Base-by-base conservation (phyloP, 1,140 invertebrate genomes). In the Sminthurinus signatus region DNA sequence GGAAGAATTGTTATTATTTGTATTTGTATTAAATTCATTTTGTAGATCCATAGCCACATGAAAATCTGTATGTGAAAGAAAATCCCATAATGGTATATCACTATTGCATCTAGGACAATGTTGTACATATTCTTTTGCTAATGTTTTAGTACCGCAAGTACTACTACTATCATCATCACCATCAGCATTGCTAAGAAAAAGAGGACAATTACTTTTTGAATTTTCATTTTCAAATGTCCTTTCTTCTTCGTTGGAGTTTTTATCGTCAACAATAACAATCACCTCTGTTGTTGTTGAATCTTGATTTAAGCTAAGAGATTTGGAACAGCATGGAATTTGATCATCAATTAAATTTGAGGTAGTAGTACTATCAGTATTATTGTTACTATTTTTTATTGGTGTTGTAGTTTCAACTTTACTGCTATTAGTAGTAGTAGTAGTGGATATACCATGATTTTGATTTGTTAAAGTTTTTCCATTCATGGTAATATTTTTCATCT, bases 11-110 rank as follows among this genome's bases (percentile, higher is more conserved):
- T 10, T 21, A 48, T n/a, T 25, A 21, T 5, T 10, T 8, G 44
- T 5, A n/a, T 21, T 21, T 21, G 5, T 8, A 28, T 29, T 29
- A 28, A 28, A 52, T 52, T 28, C 23, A 8, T 52, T n/a, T 48
- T 64, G 66, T 15, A 71, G 42, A 39, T 71, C 70, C 39, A 56
- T 63, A 0, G 70, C 70, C 43, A 67, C 59, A 39, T 71, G 70
- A 42, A 44, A 71, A 36, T 71, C 70, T 61, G 32, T 67, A 28
- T 71, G 70, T 12, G 52, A 25, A 27, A 43, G 31, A 0, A 64
- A 21, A 17, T 71, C 67, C 66, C 70, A 68, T 2, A 60, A 4
- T 25, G 39, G 28, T 43, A 71, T 39, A 31, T 17, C 19, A 43
- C 64, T 57, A 1, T 52, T 56, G 42, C 69, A 71, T 2, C 55